Evolutionary conservation across 2,797 vertebrate genomes (phyloP).

Genomic region (Bovichtus variegatus): DNA sequence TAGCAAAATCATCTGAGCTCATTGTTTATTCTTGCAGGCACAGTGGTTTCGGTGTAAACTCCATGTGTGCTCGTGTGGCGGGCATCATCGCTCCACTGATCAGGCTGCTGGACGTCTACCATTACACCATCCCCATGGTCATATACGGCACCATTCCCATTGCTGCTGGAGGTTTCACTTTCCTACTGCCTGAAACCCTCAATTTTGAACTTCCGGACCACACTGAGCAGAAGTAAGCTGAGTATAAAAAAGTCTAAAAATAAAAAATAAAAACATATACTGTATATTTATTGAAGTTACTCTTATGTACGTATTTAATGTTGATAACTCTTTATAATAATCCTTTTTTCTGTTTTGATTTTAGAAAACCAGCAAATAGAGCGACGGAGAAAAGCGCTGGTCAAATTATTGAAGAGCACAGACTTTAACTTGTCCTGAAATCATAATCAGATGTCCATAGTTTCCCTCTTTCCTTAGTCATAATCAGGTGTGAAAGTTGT

Average conservation of each 20-base stretch:
- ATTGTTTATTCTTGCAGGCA: slow-evolving; percentile 75
- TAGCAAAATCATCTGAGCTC: too few species aligned
- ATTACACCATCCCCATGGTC: slow-evolving; percentile 81
- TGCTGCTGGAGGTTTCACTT: slow-evolving; percentile 75
- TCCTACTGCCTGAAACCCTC: slow-evolving; percentile 87
- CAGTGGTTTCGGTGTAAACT: slow-evolving; percentile 84
- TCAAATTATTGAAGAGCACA: not conserved
- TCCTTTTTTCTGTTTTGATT: not conserved
- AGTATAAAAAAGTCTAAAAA: not conserved
- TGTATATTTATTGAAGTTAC: not conserved
- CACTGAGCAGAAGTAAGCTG: slow-evolving; percentile 48
- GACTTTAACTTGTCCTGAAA: not conserved
- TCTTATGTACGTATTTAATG: not conserved
- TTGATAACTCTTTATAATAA: not conserved
- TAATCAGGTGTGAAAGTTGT: too few species aligned
- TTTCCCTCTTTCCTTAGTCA: not conserved
- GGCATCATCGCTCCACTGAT: slow-evolving; percentile 85
- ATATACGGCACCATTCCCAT: slow-evolving; percentile 80
- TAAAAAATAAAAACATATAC: too few species aligned
- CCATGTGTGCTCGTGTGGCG: slow-evolving; percentile 76
- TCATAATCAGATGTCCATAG: not conserved
- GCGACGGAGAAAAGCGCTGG: not conserved
- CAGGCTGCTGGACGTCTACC: slow-evolving; percentile 79
- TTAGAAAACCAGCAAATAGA: not conserved
- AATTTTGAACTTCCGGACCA: slow-evolving; percentile 83